Evolutionary conservation across 1,140 invertebrate genomes (phyloP).

Genomic region (Mercenaria mercenaria): DNA sequence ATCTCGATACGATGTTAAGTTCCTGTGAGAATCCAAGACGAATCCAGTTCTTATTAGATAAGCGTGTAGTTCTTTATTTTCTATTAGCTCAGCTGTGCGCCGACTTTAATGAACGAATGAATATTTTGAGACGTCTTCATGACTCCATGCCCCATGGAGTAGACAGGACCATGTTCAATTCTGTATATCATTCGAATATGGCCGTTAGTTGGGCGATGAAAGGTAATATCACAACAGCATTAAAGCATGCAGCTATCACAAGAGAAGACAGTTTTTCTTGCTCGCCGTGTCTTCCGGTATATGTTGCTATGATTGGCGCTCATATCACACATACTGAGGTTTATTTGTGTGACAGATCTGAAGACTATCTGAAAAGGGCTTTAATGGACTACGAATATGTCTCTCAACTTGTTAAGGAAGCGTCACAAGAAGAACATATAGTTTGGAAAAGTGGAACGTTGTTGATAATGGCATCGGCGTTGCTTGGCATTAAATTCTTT

Average conservation of each 20-base stretch:
- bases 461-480: not conserved
- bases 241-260: not conserved
- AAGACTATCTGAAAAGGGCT: not conserved
- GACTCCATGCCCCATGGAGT: not conserved
- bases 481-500: not conserved
- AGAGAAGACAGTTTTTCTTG: not conserved
- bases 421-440: not conserved
- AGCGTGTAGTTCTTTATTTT: not conserved
- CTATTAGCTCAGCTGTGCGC: not conserved
- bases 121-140: not conserved
- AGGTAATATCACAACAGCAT: not conserved
- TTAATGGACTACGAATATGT: not conserved
- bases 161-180: not conserved
- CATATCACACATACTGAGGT: not conserved
- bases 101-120: not conserved
- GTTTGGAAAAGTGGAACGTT: not conserved
- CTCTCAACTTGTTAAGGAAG: not conserved
- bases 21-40: not conserved
- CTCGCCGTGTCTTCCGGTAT: not conserved
- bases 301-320: not conserved
- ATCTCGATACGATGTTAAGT: not conserved
- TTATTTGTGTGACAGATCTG: not conserved
- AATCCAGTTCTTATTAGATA: not conserved
- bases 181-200: not conserved
- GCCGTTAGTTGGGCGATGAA: not conserved